These are phyloP conservation scores for Chelonus formosanus DNA, from an alignment of 2,888 invertebrate genomes.

Conservation along the genomic window DNA sequence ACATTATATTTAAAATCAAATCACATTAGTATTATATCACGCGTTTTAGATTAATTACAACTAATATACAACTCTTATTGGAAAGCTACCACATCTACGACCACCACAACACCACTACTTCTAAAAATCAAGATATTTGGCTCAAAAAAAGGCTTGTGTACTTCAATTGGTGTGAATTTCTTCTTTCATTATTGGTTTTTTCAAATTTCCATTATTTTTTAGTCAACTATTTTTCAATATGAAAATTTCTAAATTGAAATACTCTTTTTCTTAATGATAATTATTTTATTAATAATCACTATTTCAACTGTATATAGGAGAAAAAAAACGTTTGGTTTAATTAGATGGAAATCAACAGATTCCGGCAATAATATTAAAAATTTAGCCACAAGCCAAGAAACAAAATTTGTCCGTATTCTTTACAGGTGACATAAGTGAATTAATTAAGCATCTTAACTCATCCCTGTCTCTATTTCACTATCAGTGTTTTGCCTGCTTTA, in stretches of 20 bases:
- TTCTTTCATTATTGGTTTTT: conserved; percentile 12
- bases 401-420: conserved; percentile 33
- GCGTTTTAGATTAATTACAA: conserved; percentile 24
- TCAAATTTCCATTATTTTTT: conserved; percentile 3
- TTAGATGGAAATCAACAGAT: conserved; percentile 3
- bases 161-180: conserved; percentile 16
- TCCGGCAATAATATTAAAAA: conserved; percentile 16
- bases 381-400: conserved; percentile 28
- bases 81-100: neutral
- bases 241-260: too few relatives aligned
- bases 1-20: too few relatives aligned
- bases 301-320: too few relatives aligned
- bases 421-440: conserved; percentile 30
- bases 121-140: conserved; percentile 1
- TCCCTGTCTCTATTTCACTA: conserved; percentile 25
- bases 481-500: conserved; percentile 16
- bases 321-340: conserved; percentile 2
- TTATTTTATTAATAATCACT: too few relatives aligned
- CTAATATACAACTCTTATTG: conserved; percentile 22
- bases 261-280: too few relatives aligned
- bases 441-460: conserved; percentile 16
- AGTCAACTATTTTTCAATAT: too few relatives aligned
- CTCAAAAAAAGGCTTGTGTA: conserved; percentile 15
- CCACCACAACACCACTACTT: neutral
- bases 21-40: conserved; percentile 3